Conservation (phyloP, 2,113 vertebrate genomes). For the Hemichromis elongatus region DNA sequence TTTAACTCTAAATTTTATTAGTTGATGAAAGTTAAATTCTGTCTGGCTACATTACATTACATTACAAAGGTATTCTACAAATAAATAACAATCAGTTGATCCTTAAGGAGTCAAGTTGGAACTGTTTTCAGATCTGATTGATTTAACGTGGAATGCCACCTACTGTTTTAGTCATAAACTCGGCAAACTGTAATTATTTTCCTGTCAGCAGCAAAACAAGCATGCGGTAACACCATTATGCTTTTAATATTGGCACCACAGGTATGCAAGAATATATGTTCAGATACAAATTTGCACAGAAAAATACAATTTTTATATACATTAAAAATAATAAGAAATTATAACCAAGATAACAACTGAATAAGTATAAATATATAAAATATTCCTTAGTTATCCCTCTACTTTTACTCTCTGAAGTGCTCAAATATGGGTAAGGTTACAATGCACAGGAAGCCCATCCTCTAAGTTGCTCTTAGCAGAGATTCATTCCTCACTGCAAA, state of each 20-base stretch:
- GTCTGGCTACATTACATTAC: background rate
- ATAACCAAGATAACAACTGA: background rate
- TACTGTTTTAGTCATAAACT: background rate
- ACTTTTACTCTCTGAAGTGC: background rate
- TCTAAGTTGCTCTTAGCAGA: background rate
- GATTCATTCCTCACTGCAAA: background rate
- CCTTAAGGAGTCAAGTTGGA: background rate
- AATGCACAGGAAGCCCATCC: background rate
- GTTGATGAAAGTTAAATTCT: background rate
- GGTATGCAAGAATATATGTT: background rate
- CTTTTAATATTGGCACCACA: background rate
- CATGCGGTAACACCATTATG: background rate
- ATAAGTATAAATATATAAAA: background rate
- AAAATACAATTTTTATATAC: background rate
- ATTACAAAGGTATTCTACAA: background rate
- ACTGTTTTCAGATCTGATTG: background rate
- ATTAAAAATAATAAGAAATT: background rate
- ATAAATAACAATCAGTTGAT: background rate
- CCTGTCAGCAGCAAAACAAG: background rate
- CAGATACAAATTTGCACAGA: background rate
- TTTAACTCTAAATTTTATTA: background rate
- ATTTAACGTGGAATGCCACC: rapidly evolving
- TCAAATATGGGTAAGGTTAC: background rate
- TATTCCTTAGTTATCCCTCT: no score
- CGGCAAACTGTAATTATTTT: background rate